Base-by-base conservation (phyloP, 1,140 invertebrate species). In the Rhyzopertha dominica region DNA sequence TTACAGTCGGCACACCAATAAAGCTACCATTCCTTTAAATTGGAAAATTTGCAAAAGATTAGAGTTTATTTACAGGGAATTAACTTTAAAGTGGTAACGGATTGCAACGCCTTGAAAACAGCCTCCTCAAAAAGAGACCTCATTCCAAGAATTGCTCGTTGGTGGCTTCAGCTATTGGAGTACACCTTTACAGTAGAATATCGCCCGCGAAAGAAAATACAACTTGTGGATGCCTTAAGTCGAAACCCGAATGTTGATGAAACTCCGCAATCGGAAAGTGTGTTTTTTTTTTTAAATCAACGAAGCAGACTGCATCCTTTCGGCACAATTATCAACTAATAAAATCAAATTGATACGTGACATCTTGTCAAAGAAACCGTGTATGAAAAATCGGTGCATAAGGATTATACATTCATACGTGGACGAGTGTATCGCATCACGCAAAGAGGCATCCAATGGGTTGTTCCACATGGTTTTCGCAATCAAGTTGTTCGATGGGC, bases 1-100 rank as follows among this genome's bases (percentile, higher is more conserved):
- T 37, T 54, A 26, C 26, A 57, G 54, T 36, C 31, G 38, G 2
- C 46, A 48, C 30, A 59, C 53, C 3, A 57, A 31, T 14, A 12
- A 20, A 41, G 30, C 38, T 49, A 45, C 38, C 46, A 73, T 43
- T 68, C 66, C 9, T 68, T 59, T 18, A 71, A 77, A 45, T 37
- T 56, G 4, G 52, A 60, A 24, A 35, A 30, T 4, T 10, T 58
- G 13, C 51, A 49, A 30, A 34, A 46, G n/a, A 57, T 58, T 34
- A 13, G 56, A 4, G 28, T 35, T 3, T 61, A 61, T 49, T 22
- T 58, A 25, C 22, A 46, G 3, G 47, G 46, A 4, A 39, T 34
- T 8, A 40, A 40, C 5, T 57, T 62, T 38, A 43, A 9, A 2
- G 43, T 64, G 7, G 41, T 49, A 26, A 61, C 59, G 0, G 56